Conservation (phyloP, 2,113 vertebrate species). For the Nipponia nippon region DNA sequence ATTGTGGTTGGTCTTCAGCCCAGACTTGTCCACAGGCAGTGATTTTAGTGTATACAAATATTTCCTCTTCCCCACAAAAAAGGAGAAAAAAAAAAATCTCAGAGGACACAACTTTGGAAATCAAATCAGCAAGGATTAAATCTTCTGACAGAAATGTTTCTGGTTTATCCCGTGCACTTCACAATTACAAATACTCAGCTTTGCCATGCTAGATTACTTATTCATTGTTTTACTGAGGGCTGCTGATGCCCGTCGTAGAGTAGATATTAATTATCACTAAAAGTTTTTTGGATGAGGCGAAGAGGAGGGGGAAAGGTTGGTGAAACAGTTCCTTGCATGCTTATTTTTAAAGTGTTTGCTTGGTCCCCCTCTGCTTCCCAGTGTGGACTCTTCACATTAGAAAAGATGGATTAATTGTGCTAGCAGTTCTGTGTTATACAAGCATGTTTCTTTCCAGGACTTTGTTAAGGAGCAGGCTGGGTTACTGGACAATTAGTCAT, state of each 20-base stretch:
- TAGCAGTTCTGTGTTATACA: background rate
- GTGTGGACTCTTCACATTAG: background rate
- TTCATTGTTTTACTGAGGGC: background rate
- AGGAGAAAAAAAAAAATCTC: background rate
- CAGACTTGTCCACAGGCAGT: conserved; percentile 12
- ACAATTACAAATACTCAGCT: background rate
- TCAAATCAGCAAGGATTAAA: background rate
- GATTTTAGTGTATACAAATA: conserved; percentile 10
- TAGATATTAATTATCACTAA: background rate
- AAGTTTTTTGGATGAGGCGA: background rate
- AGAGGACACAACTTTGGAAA: background rate
- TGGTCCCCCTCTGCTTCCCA: background rate
- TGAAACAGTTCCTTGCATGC: background rate
- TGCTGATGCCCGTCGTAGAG: background rate
- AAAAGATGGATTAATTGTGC: background rate
- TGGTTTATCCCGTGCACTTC: background rate
- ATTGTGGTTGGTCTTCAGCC: conserved; percentile 20
- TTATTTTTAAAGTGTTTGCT: background rate
- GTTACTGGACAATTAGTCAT: background rate
- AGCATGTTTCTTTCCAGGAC: background rate
- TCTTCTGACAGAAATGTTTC: background rate
- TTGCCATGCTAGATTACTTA: background rate
- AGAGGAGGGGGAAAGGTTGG: background rate
- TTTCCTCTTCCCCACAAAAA: background rate
- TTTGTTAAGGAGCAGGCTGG: background rate